A percentile compares a stretch with the other conserved stretches of the same genome.
phyloP scores from a whole-genome alignment of 2,888 invertebrate species.

The Tromatobia lineatoria region DNA sequence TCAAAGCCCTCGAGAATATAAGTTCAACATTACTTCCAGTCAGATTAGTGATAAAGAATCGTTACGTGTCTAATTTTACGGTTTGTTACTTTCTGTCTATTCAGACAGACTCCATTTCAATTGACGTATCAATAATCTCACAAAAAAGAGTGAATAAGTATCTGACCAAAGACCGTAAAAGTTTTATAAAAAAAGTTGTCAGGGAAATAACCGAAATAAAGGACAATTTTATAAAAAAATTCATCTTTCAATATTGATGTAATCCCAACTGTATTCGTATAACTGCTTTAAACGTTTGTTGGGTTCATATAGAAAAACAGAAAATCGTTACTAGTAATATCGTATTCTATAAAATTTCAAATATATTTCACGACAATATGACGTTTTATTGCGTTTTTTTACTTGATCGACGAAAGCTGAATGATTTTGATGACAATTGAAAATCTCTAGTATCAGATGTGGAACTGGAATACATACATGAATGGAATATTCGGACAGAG shows the following conservation, averaged over 20 bases:
- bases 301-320: neutral
- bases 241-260: too few relatives aligned
- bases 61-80: neutral
- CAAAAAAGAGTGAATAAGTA: neutral
- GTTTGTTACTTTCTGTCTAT: neutral
- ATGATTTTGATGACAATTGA: conserved; percentile 14
- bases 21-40: neutral
- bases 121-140: neutral
- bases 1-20: neutral
- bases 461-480: conserved; percentile 11
- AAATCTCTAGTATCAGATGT: conserved; percentile 26
- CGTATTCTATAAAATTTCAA: neutral
- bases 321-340: neutral
- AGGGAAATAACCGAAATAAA: neutral
- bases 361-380: neutral
- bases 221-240: neutral
- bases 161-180: neutral
- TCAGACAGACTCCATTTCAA: too few relatives aligned
- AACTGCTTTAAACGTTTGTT: conserved; percentile 1
- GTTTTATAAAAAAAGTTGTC: neutral
- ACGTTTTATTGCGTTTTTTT: conserved; percentile 8
- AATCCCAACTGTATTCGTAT: too few relatives aligned
- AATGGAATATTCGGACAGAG: conserved; percentile 60
- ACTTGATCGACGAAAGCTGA: neutral
- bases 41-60: neutral